Base-by-base conservation (phyloP, 1,140 invertebrate species). In the Formica exsecta region DNA sequence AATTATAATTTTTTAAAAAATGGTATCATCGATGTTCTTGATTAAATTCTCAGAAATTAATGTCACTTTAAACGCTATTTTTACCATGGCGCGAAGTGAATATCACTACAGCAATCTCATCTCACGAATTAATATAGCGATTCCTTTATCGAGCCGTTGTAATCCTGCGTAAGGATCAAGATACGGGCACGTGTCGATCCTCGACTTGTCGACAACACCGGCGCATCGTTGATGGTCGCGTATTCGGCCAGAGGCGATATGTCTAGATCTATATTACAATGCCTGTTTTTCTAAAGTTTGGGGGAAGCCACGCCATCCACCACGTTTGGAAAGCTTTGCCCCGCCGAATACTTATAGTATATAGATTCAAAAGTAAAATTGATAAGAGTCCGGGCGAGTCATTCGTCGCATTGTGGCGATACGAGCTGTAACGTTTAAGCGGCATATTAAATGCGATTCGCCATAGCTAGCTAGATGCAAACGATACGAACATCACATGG, bases 131-230 rank as follows among this genome's bases (percentile, higher is more conserved):
- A 68, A 38, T 32, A 70, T 76, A 76, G 8, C 61, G 54, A 70
- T 74, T 66, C 88, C 85, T 90, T 89, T 80, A 87, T 90, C 79
- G 66, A 57, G 85, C 57, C 89, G 88, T 90, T 61, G 59, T 76
- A 76, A 86, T 86, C 66, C 64, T 65, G 70, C 44, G 9, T 38
- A 36, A 85, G 61, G 38, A 85, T 79, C 19, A 29, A 71, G 64
- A 65, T 76, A 51, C 44, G 62, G 61, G 73, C 54, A 48, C 48
- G 16, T 51, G 29, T 81, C 70, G 83, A 88, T 75, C 8, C 57
- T 25, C 48, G 61, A 51, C 75, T 36, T 51, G 65, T 73, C 68
- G 76, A 87, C 74, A 22, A 86, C 57, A 66, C 32, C 22, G 25
- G n/a, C 86, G 65, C 2, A 57, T 70, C 65, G 64, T 79, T 68